These are phyloP conservation scores for Okapia johnstoni DNA, from an alignment of 2,113 vertebrate species.

Conservation along the genomic window DNA sequence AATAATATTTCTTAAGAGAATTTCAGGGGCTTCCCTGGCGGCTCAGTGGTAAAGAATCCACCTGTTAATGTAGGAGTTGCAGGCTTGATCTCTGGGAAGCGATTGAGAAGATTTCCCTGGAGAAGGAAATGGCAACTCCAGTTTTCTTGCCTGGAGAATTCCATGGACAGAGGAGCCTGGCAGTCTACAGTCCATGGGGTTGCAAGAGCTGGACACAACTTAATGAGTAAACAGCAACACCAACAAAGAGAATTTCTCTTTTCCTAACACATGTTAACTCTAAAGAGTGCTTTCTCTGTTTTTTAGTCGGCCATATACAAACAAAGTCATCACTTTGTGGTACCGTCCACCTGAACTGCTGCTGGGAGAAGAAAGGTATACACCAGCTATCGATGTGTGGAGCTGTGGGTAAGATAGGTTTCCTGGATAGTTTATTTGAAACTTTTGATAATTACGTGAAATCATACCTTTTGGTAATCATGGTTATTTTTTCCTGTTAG, in stretches of 20 bases:
- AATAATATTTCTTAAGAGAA: constrained; percentile 22
- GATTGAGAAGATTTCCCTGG: background rate
- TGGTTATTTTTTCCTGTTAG: constrained; percentile 79
- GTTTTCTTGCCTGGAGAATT: background rate
- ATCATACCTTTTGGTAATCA: constrained; percentile 26
- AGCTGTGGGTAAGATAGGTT: constrained; percentile 87
- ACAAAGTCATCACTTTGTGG: constrained; percentile 90
- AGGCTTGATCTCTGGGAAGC: background rate
- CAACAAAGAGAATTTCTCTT: background rate
- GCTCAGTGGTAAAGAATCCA: background rate
- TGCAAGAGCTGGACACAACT: background rate
- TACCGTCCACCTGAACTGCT: constrained; percentile 89
- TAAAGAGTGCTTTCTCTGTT: constrained; percentile 67
- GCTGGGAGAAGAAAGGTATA: constrained; percentile 88
- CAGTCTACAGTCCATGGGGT: background rate
- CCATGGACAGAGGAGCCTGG: background rate
- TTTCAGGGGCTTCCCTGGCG: background rate
- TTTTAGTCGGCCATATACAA: constrained; percentile 88
- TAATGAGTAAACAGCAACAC: background rate
- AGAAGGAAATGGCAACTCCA: background rate
- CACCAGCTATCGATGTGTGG: constrained; percentile 90
- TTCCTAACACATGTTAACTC: constrained; percentile 32
- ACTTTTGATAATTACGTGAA: constrained; percentile 27
- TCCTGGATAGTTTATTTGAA: background rate
- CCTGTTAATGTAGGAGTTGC: background rate